Percentiles rank a stretch among this genome's conserved stretches.
These are phyloP conservation scores for Meiosimyza decipiens DNA, from an alignment of 2,888 invertebrate species.

Conservation along the genomic window DNA sequence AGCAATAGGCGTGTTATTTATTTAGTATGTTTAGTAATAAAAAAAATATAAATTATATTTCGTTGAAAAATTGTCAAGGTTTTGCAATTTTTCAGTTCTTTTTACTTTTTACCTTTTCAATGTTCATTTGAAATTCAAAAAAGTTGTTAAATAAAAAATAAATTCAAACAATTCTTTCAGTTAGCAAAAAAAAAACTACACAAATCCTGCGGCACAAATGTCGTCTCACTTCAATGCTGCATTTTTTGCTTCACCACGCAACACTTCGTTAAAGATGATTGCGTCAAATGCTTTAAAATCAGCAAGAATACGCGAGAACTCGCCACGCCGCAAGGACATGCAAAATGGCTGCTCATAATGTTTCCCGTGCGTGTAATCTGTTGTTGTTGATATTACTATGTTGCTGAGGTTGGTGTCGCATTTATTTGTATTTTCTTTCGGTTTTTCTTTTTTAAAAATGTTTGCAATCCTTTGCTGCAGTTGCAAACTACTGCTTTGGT, in stretches of 20 bases:
- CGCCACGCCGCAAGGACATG: conserved; percentile 13
- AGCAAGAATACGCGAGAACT: neutral
- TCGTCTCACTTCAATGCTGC: neutral
- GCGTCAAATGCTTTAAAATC: neutral
- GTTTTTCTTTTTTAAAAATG: neutral
- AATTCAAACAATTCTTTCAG: too few species aligned
- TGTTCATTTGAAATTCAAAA: too few species aligned
- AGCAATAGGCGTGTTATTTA: too few species aligned
- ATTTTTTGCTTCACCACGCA: neutral
- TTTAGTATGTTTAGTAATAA: too few species aligned
- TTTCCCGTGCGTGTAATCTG: conserved; percentile 26
- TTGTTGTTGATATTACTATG: conserved; percentile 9
- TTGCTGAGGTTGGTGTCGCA: neutral
- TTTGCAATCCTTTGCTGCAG: neutral
- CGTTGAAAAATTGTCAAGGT: too few species aligned
- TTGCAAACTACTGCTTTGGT: conserved; percentile 1
- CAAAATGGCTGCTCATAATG: conserved; percentile 20
- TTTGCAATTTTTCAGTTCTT: too few species aligned
- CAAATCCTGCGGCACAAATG: conserved; percentile 8
- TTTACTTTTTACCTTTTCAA: too few species aligned
- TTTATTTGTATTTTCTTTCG: neutral
- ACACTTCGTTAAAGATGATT: neutral
- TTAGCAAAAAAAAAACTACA: too few species aligned
- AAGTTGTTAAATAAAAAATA: too few species aligned
- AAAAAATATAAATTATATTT: too few species aligned